Evolutionary conservation across 2,797 vertebrate species (phyloP), one percentile per base, ranked within the genome.

Genomic region (Anolis apletophallus): DNA sequence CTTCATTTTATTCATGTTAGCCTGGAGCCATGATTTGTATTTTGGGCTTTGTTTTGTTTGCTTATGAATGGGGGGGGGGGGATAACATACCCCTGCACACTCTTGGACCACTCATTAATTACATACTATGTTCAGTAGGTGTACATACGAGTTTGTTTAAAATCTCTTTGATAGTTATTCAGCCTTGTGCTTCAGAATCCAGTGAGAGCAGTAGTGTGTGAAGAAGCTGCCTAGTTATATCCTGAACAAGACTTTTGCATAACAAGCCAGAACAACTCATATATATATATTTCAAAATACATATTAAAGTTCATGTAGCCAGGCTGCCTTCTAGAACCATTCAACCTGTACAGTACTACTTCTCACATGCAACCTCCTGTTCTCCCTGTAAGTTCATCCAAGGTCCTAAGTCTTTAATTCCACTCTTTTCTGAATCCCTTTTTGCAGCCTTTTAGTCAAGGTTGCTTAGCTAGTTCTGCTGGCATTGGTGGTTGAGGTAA

Each of bases 1-100:
- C 32, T 52, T 84, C 68, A 74, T 54, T 36, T 68, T 84, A 68
- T 77, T 81, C 80, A 50, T 46, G 64, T 73, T 50, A 57, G 69
- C 67, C 23, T 73, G 55, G 19, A 54, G 54, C 40, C 11, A 26
- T 69, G 36, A n/a, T 57, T 54, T 68, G n/a, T 34, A 34, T 54
- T 81, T 21, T 34, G 10, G 10, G 2, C 7, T 61, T 64, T 64
- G 26, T 64, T 64, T 64, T 64, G 69, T n/a, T 46, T 74, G 21
- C 55, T 52, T 52, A 64, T 73, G 77, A 73, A 59, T 57, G 23
- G 55, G 40, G 52, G 55, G 52, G 52, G 29, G 5, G 29, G 59
- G 69, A 2, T 14, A 68, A 21, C 54, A 16, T 59, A 16, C 34
- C 55, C 57, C 34, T 86, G 46, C 64, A n/a, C 59, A 34, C 9